A percentile compares a stretch with the other conserved stretches of the same genome.
These are phyloP conservation scores for Hylia prasina DNA, from an alignment of 2,113 vertebrate genomes.

Conservation along the genomic window DNA sequence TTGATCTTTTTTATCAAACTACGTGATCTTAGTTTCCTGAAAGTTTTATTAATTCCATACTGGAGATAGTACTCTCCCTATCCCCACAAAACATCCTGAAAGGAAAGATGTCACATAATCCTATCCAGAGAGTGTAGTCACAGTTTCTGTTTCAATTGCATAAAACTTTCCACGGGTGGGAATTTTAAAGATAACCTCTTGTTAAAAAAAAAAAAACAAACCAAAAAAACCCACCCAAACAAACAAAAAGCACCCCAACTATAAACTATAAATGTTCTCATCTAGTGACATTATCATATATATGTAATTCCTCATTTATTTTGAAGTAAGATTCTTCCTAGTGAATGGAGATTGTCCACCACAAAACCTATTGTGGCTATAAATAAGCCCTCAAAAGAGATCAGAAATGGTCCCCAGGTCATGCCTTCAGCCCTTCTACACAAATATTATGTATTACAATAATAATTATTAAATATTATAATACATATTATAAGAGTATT, in stretches of 20 bases:
- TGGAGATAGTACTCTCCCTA: background rate
- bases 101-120: background rate
- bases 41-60: background rate
- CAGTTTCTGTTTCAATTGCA: background rate
- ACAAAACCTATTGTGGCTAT: background rate
- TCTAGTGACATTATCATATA: background rate
- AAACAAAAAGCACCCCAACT: too few relatives aligned
- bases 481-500: fast-evolving
- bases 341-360: background rate
- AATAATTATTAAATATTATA: background rate
- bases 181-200: background rate
- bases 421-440: background rate
- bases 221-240: too few relatives aligned
- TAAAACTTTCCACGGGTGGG: background rate
- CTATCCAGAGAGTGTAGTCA: background rate
- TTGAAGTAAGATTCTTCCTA: background rate
- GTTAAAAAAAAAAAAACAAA: background rate
- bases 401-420: background rate
- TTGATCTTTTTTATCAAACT: background rate
- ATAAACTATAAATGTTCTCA: background rate
- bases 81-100: background rate
- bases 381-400: background rate
- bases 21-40: background rate
- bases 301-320: background rate
- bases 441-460: background rate